A percentile compares a stretch with the other conserved stretches of the same genome.
Evolutionary conservation across 2,797 vertebrate species (phyloP).

Genomic region (Austrolebias charrua): DNA sequence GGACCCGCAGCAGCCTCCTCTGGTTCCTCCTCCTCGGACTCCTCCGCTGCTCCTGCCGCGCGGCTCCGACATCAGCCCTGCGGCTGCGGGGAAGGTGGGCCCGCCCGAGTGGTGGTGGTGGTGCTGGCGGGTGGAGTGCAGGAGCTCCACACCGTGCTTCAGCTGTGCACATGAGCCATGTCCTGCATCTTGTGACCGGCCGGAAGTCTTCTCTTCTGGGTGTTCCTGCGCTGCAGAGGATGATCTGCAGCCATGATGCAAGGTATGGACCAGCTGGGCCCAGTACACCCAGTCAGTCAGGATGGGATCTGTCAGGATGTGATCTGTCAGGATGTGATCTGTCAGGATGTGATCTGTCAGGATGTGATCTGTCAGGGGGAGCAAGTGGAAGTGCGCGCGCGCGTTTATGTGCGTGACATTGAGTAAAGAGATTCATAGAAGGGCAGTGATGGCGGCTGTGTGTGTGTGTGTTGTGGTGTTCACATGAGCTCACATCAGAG

Average conservation of each 20-base stretch:
- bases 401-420: conserved; percentile 3
- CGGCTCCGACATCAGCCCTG: conserved; percentile 31
- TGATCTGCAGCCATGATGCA: conserved; percentile 86
- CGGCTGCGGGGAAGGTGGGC: conserved; percentile 59
- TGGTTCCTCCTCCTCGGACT: conserved; percentile 40
- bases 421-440: conserved; percentile 22
- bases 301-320: too few species aligned
- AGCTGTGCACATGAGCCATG: conserved; percentile 69
- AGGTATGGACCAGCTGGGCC: conserved; percentile 72
- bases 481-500: conserved; percentile 14
- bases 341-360: conserved; percentile 42
- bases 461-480: conserved; percentile 19
- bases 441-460: conserved; percentile 9
- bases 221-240: conserved; percentile 62
- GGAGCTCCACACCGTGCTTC: conserved; percentile 65
- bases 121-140: conserved; percentile 3
- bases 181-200: conserved; percentile 67
- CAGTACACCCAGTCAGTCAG: conserved; percentile 40
- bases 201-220: conserved; percentile 47
- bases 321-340: conserved; percentile 43
- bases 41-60: conserved; percentile 34
- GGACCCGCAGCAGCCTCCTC: conserved; percentile 27
- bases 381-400: conserved; percentile 16
- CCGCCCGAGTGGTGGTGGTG: conserved; percentile 57
- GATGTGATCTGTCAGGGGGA: conserved; percentile 38